Evolutionary conservation across 92 coral and sea anemone species (phyloP).

Genomic region (Virgularia gustaviana): DNA sequence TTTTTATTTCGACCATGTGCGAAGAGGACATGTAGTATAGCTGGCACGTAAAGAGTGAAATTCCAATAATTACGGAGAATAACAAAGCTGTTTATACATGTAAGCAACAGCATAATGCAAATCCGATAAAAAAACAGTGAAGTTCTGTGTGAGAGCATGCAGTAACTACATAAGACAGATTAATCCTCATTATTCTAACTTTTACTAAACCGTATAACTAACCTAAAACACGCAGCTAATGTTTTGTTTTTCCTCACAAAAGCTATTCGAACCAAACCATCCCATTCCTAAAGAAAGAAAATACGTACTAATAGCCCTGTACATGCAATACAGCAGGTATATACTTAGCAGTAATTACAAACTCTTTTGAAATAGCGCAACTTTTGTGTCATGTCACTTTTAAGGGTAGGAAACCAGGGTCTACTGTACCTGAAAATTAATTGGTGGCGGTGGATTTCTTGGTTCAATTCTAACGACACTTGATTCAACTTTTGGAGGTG

Average conservation of each 20-base stretch:
- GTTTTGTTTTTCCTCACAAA: slow-evolving; percentile 96
- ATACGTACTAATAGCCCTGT: not conserved
- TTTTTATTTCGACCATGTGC: no score
- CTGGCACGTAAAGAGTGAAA: no score
- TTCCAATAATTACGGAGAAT: no score
- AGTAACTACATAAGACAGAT: no score
- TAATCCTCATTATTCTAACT: no score
- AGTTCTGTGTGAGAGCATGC: not conserved
- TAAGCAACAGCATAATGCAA: not conserved
- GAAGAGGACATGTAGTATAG: no score
- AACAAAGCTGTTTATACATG: no score
- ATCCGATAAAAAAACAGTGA: not conserved
- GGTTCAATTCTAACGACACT: slow-evolving; percentile 99
- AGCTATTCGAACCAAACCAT: slow-evolving; percentile 96
- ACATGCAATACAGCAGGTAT: not conserved
- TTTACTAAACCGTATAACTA: no score
- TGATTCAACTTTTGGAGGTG: slow-evolving; percentile 98
- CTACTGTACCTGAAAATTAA: slow-evolving; percentile 94
- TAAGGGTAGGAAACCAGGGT: no score
- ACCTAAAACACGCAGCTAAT: slow-evolving; percentile 84
- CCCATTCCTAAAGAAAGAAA: slow-evolving; percentile 76
- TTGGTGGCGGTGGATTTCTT: slow-evolving; percentile 94
- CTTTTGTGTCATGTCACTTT: no score
- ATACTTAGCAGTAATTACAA: not conserved
- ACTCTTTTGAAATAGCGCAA: no score